phyloP scores from a whole-genome alignment of 1,140 invertebrate genomes.

The Penaeus japonicus region DNA sequence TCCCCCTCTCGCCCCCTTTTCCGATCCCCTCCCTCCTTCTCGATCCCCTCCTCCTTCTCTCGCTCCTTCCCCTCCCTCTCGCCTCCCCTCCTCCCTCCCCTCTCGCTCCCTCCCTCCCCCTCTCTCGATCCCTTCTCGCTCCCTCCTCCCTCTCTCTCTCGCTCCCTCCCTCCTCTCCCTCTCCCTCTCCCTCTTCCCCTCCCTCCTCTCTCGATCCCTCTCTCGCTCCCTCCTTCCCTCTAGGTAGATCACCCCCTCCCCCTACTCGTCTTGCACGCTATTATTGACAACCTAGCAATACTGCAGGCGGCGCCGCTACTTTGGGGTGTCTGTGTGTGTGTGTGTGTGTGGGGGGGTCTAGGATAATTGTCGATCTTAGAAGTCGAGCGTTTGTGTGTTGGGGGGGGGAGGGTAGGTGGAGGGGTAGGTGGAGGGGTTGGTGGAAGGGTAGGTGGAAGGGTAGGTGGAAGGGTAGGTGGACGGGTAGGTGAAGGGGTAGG shows the following conservation, averaged over 20 bases:
- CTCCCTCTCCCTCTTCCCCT: neutral
- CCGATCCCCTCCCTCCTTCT: too few species aligned
- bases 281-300: neutral
- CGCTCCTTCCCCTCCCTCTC: too few species aligned
- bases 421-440: neutral
- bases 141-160: neutral
- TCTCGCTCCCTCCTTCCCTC: neutral
- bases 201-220: neutral
- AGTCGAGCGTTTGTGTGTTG: too few species aligned
- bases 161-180: neutral
- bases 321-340: too few species aligned
- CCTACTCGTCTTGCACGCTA: neutral
- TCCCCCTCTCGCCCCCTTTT: too few species aligned
- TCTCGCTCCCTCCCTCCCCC: neutral
- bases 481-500: too few species aligned
- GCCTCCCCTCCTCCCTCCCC: too few species aligned
- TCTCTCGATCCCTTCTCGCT: neutral
- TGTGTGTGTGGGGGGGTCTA: too few species aligned
- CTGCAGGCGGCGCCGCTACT: neutral
- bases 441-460: neutral
- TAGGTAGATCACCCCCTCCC: too few species aligned
- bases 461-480: neutral
- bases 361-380: too few species aligned
- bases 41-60: too few species aligned
- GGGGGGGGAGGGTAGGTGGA: neutral